Evolutionary conservation across 2,888 invertebrate genomes (phyloP).

Genomic region (Zaprionus lineosus): DNA sequence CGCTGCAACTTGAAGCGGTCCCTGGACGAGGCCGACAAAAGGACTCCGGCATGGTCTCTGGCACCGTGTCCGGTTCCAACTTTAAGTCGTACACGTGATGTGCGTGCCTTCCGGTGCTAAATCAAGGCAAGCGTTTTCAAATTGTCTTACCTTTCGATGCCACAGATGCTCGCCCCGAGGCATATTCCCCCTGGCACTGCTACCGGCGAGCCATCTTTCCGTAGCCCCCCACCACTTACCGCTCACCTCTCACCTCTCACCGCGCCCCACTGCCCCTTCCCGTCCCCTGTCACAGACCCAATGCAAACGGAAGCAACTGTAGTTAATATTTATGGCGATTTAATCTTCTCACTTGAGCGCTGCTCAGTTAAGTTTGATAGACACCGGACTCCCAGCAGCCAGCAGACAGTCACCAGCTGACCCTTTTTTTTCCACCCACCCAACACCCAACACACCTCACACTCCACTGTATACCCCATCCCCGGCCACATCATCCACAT

Average conservation of each 20-base stretch:
- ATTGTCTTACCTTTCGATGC: conserved; percentile 66
- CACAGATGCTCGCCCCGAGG: conserved; percentile 13
- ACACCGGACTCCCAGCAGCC: conserved; percentile 30
- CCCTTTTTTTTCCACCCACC: conserved; percentile 38
- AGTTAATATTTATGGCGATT: conserved; percentile 80
- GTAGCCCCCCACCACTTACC: conserved; percentile 2
- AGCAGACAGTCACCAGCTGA: conserved; percentile 33
- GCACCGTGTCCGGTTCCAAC: background rate
- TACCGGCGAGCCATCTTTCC: background rate
- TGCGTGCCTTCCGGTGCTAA: conserved; percentile 80
- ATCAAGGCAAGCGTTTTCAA: conserved; percentile 73
- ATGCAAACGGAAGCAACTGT: conserved; percentile 62
- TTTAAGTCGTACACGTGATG: conserved; percentile 53
- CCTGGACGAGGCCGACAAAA: background rate
- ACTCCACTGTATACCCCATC: background rate
- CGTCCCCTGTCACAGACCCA: background rate
- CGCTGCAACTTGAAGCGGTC: conserved; percentile 12
- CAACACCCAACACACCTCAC: conserved; percentile 5
- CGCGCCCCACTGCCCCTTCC: background rate
- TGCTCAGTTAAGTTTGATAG: conserved; percentile 74
- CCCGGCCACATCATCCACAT: background rate
- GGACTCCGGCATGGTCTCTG: background rate
- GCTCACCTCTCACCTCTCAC: background rate
- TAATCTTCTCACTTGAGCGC: conserved; percentile 78
- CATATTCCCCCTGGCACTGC: background rate